Percentiles rank a stretch among this genome's conserved stretches.
Conservation (phyloP, 1,140 invertebrate species). For the Nasonia longicornis region DNA sequence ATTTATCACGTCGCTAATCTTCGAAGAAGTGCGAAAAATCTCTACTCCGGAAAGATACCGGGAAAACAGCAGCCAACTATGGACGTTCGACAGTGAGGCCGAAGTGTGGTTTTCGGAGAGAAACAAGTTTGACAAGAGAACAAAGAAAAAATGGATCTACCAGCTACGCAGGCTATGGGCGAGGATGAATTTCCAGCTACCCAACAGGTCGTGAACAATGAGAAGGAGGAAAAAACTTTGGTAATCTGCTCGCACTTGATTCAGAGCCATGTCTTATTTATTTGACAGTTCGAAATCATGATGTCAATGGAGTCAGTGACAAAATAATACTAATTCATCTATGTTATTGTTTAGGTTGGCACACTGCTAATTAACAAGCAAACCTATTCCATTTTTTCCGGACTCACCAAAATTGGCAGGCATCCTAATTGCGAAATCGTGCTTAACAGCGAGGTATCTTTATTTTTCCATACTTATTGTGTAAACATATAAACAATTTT, state of each 20-base stretch:
- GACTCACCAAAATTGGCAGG: slow-evolving; percentile 51
- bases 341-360: slow-evolving; percentile 50
- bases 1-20: no score
- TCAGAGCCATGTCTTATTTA: neutral
- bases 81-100: neutral
- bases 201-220: neutral
- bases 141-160: slow-evolving; percentile 41
- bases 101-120: neutral
- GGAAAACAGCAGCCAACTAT: neutral
- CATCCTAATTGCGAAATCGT: slow-evolving; percentile 41
- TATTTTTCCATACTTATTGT: slow-evolving; percentile 3
- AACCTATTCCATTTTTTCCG: slow-evolving; percentile 44
- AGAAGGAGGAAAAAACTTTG: slow-evolving; percentile 7
- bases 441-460: slow-evolving; percentile 48
- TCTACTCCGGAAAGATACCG: no score
- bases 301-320: no score
- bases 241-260: neutral
- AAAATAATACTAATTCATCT: slow-evolving; percentile 9
- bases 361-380: slow-evolving; percentile 31
- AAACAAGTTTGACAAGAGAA: neutral
- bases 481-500: slow-evolving; percentile 9
- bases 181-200: slow-evolving; percentile 36
- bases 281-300: no score
- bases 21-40: no score
- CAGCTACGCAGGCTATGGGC: slow-evolving; percentile 48